Evolutionary conservation across 2,888 invertebrate genomes (phyloP).

Genomic region (Smittia aterrima): DNA sequence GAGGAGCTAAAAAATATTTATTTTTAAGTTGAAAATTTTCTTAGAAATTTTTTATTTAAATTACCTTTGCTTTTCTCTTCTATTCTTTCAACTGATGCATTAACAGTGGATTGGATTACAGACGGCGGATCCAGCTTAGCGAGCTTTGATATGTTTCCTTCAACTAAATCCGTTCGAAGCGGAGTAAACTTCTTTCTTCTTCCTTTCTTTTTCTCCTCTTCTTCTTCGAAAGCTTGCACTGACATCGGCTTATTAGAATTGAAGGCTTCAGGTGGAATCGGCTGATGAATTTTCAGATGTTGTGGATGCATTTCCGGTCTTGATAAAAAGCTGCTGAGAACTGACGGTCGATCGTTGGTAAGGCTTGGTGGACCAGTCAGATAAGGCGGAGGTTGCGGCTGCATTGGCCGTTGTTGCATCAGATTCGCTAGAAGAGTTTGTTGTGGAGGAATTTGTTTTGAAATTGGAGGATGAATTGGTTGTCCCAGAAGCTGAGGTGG

Average conservation of each 20-base stretch:
- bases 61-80: conserved; percentile 26
- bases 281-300: conserved; percentile 44
- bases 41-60: too few species aligned
- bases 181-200: conserved; percentile 54
- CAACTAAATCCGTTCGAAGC: conserved; percentile 44
- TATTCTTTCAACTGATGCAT: background rate
- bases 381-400: conserved; percentile 17
- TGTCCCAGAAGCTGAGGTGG: background rate
- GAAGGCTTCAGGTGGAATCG: conserved; percentile 15
- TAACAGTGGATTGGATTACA: conserved; percentile 9
- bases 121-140: conserved; percentile 6
- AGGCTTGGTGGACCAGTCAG: background rate
- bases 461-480: background rate
- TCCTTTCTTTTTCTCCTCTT: conserved; percentile 50
- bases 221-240: conserved; percentile 44
- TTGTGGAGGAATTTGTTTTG: conserved; percentile 28
- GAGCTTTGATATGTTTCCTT: conserved; percentile 21
- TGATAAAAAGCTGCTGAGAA: conserved; percentile 39
- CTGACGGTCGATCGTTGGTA: conserved; percentile 24
- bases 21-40: background rate
- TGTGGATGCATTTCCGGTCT: conserved; percentile 43
- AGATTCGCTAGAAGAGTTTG: conserved; percentile 39
- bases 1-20: conserved; percentile 25
- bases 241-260: background rate
- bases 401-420: conserved; percentile 29